A percentile compares a stretch with the other conserved stretches of the same genome.
Evolutionary conservation across 2,113 vertebrate genomes (phyloP).

Genomic region (Clarias macrocephalus): DNA sequence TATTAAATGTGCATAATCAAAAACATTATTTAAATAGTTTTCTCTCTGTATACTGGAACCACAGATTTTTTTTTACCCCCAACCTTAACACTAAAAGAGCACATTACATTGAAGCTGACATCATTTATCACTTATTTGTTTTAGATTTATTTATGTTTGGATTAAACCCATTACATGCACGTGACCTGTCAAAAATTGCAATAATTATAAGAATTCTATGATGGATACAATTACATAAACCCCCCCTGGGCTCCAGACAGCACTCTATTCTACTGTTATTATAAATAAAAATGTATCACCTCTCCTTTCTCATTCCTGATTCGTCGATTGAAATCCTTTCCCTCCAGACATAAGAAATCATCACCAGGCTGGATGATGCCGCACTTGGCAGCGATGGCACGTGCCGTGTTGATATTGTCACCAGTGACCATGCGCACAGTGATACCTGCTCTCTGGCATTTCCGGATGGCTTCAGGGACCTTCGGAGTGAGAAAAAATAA

Average conservation of each 20-base stretch:
- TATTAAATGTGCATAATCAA: not conserved
- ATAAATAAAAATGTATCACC: conserved; percentile 60
- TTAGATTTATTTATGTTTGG: not conserved
- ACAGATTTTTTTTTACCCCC: not conserved
- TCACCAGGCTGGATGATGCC: conserved; percentile 89
- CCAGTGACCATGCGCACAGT: conserved; percentile 91
- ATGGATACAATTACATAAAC: not conserved
- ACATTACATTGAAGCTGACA: not conserved
- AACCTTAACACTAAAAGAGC: not conserved
- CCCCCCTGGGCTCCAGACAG: not conserved
- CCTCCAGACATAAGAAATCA: conserved; percentile 87
- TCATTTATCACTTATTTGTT: not conserved
- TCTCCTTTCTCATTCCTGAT: conserved; percentile 91
- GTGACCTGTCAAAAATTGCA: not conserved
- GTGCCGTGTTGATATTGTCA: conserved; percentile 88
- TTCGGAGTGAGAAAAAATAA: conserved; percentile 52
- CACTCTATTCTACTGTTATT: not conserved
- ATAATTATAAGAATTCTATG: not conserved
- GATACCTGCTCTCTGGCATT: conserved; percentile 89
- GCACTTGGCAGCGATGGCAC: conserved; percentile 87
- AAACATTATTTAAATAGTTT: not conserved
- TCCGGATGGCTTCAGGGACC: conserved; percentile 88
- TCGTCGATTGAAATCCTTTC: conserved; percentile 88
- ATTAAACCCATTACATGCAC: not conserved
- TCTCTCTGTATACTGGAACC: not conserved